Base-by-base conservation (phyloP, 1,140 invertebrate species). In the Sminthurinus signatus region DNA sequence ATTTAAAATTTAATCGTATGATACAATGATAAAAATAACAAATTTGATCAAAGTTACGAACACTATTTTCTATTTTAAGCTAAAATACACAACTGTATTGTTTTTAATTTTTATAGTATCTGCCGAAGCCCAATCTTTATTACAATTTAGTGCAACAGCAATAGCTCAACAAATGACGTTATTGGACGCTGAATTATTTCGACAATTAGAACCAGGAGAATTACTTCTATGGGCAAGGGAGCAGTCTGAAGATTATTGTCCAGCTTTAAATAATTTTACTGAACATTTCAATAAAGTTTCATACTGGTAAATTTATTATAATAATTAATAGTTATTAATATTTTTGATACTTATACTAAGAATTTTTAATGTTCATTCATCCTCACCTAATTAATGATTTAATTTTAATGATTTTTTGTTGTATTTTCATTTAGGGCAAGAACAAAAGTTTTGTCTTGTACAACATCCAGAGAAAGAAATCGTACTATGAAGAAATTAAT, bases 231-330 rank as follows among this genome's bases (percentile, higher is more conserved):
- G 95, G 95, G 91, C 95, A 15, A 86, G 92, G 73, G 93, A 98
- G 76, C 96, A 99, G 77, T 93, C 90, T 71, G 96, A 98, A 78
- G 93, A 98, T 75, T 83, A 88, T 65, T 95, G 93, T 76, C 94
- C 95, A 3, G 98, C 99, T 79, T 81, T 99, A 36, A 96, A 92
- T 17, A 82, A 88, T 67, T 99, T 99, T 75, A 99, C 96, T 0
- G 93, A 98, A 77, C 96, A 99, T 80, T 99, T 99, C 76, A 99
- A 99, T 77, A 98, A 98, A 79, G 96, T 99, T 89, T 98, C 94
- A 27, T 99, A 93, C 73, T 99, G 96, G 96, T 78, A 68, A 58
- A 72, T 65, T n/a, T n/a, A n/a, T n/a, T n/a, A n/a, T n/a, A n/a
- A n/a, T n/a, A n/a, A n/a, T n/a, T n/a, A n/a, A n/a, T n/a, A n/a